Conservation (phyloP, 2,797 vertebrate species). For the Pogoniulus pusillus region DNA sequence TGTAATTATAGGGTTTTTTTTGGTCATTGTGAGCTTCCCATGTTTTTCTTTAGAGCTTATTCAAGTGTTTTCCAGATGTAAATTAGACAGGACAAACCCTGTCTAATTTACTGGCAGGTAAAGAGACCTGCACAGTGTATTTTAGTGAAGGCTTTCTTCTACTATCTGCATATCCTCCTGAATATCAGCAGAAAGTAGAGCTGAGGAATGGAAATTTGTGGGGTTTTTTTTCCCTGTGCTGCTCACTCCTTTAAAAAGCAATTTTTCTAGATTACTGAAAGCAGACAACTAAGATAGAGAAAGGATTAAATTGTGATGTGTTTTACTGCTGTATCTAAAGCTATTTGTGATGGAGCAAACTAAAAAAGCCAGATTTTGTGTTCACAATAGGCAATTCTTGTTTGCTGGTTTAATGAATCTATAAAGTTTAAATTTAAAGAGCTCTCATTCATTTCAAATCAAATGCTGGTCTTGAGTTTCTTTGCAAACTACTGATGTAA, state of each 20-base stretch:
- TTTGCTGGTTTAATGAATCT: background rate
- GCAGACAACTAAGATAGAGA: background rate
- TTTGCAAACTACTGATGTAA: background rate
- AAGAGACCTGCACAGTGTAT: background rate
- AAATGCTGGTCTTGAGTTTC: background rate
- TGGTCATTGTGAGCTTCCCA: background rate
- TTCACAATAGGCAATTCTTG: background rate
- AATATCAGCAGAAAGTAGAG: background rate
- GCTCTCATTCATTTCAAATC: background rate
- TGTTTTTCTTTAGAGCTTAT: background rate
- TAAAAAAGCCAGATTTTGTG: background rate
- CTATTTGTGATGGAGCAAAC: background rate
- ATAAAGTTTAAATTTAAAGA: background rate
- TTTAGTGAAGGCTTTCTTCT: background rate
- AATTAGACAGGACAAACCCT: background rate
- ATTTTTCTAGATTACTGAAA: conserved; percentile 10
- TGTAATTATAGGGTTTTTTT: background rate
- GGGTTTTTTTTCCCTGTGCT: background rate
- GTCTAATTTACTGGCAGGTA: background rate
- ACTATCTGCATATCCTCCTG: background rate
- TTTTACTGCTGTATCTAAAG: background rate
- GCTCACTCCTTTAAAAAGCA: background rate
- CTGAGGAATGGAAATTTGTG: background rate
- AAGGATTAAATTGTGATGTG: background rate
- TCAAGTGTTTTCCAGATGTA: background rate